A percentile compares a stretch with the other conserved stretches of the same genome.
Conservation (phyloP, 2,797 vertebrate species). For the Odontamblyopus lacepedii region DNA sequence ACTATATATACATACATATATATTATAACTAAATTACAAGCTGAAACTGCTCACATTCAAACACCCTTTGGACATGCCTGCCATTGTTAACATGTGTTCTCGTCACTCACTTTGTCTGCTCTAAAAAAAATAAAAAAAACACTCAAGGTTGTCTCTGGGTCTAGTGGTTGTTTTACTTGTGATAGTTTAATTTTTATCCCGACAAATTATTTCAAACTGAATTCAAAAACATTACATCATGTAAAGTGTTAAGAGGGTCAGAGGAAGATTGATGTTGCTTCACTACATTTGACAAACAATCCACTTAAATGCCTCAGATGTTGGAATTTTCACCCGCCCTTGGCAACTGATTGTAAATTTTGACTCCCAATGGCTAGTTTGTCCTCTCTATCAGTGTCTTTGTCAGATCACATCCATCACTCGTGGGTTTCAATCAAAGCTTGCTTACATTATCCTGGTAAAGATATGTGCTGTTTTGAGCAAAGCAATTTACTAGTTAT, state of each 20-base stretch:
- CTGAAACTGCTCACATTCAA: background rate
- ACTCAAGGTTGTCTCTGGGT: slow-evolving; percentile 9
- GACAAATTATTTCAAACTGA: background rate
- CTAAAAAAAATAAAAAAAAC: background rate
- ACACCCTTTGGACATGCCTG: background rate
- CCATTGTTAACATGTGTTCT: slow-evolving; percentile 2
- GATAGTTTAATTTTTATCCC: slow-evolving; percentile 1
- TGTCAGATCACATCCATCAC: slow-evolving; percentile 11
- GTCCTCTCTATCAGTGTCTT: slow-evolving; percentile 10
- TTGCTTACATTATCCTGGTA: slow-evolving; percentile 7
- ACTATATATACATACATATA: too few relatives aligned
- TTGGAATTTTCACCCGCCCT: slow-evolving; percentile 8
- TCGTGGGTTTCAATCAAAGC: slow-evolving; percentile 11
- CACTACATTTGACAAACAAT: slow-evolving; percentile 24
- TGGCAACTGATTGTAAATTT: slow-evolving; percentile 18
- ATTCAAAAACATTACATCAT: slow-evolving; percentile 15
- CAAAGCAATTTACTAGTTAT: slow-evolving; percentile 12
- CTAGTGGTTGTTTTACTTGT: slow-evolving; percentile 1
- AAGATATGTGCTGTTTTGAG: slow-evolving; percentile 10
- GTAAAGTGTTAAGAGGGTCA: slow-evolving; percentile 6
- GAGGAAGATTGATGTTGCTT: slow-evolving; percentile 17
- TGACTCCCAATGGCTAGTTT: slow-evolving; percentile 7
- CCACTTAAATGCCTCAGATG: slow-evolving; percentile 12
- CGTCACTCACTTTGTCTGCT: slow-evolving; percentile 7
- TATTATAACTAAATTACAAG: background rate